Evolutionary conservation across 2,113 vertebrate species (phyloP), one percentile per base, ranked within the genome.

Genomic region (Boleophthalmus pectinirostris): DNA sequence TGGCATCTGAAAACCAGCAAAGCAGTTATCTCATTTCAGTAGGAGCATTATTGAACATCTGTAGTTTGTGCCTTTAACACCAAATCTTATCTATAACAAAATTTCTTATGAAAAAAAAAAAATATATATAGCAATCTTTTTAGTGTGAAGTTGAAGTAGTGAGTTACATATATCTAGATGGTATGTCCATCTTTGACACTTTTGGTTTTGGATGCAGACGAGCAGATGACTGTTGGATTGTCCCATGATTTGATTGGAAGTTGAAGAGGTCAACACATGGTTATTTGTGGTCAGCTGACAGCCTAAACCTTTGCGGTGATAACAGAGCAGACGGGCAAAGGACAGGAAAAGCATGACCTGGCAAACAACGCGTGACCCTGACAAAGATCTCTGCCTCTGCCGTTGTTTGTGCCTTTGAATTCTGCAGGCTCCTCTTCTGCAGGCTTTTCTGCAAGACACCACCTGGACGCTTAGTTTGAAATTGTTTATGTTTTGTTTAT

Each of bases 321-420:
- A 92, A 88, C 77, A 78, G 54, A 47, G 77, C 86, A 92, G 91
- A 91, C 82, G 87, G 86, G 81, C 90, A 92, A 91, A 92, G 91
- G 87, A 85, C 90, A 84, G 72, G 66, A 64, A 68, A 79, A 87
- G 80, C 74, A 61, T 80, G 86, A 89, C 74, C 73, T 64, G 60
- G 68, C 81, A 89, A 91, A 90, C 87, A 90, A 66, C 86, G 84
- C 64, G 68, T 81, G 85, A 87, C 81, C 74, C 46, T 15, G 9
- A 83, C 74, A 82, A 63, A 83, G 76, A 74, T 83, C 25, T 78
- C 63, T 77, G 53, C 63, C 61, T 80, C 54, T 0, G 54, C 68
- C 29, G 47, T 82, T 45, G 70, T 83, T 75, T 67, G 69, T 79
- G 61, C 35, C 12, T 20, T 51, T 29, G 21, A 67, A 53, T 66